A percentile compares a stretch with the other conserved stretches of the same genome.
phyloP scores from a whole-genome alignment of 1,140 invertebrate species.

The Ceratosolen solmsi region DNA sequence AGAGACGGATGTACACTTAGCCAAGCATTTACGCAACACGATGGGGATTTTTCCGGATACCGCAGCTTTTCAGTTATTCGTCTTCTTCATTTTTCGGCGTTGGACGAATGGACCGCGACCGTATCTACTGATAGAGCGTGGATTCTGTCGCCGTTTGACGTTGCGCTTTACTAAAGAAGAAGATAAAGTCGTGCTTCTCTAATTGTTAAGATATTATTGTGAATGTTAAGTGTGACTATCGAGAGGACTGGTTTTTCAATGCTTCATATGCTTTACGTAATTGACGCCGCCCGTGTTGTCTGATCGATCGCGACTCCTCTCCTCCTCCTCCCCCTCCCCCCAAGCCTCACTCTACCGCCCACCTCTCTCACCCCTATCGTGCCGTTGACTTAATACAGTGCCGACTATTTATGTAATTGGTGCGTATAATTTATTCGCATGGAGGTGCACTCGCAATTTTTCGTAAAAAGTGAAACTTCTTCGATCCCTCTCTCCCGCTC shows the following conservation, averaged over 20 bases:
- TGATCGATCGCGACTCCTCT: neutral
- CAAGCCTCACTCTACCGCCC: too few relatives aligned
- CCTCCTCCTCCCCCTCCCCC: neutral
- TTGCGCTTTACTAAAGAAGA: neutral
- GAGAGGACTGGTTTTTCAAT: neutral
- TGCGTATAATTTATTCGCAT: neutral
- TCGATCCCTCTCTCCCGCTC: neutral
- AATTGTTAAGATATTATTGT: neutral
- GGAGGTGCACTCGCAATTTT: neutral
- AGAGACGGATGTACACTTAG: neutral
- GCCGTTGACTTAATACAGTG: neutral
- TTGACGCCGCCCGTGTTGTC: neutral
- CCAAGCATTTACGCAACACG: conserved; percentile 16
- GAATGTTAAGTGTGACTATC: conserved; percentile 1
- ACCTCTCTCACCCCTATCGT: too few relatives aligned
- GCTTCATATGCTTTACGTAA: conserved; percentile 3
- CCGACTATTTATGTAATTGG: conserved; percentile 17
- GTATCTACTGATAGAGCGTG: neutral
- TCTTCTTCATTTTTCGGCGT: neutral
- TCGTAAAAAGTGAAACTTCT: neutral
- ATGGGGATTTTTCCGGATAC: neutral
- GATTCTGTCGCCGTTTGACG: neutral
- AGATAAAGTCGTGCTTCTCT: neutral
- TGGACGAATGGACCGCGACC: neutral
- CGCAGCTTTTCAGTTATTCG: neutral